phyloP scores from a whole-genome alignment of 2,888 invertebrate species.

The Muscina levida region DNA sequence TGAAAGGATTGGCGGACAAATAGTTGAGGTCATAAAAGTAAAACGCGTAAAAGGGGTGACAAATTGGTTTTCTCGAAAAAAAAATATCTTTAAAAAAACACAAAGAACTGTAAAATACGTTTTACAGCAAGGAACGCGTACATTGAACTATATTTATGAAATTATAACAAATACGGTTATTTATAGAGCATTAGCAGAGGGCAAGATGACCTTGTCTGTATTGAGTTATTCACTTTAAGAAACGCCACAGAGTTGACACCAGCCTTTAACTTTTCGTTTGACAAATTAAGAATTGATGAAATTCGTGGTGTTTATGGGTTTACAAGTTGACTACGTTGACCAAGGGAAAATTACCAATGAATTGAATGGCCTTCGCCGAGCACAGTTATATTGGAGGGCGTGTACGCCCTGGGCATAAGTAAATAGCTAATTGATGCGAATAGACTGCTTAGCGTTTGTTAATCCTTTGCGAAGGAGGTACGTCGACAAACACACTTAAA shows the following conservation, averaged over 20 bases:
- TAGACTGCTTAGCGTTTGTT: slow-evolving; percentile 28
- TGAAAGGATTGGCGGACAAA: background rate
- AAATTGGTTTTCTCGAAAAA: slow-evolving; percentile 13
- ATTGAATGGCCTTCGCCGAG: background rate
- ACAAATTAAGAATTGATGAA: slow-evolving; percentile 44
- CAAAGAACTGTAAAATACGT: slow-evolving; percentile 7
- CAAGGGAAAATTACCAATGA: slow-evolving; percentile 17
- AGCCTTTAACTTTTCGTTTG: slow-evolving; percentile 61
- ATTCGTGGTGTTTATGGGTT: slow-evolving; percentile 9
- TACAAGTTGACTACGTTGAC: background rate
- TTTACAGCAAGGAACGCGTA: background rate
- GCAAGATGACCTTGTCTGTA: slow-evolving; percentile 14
- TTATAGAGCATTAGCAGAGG: slow-evolving; percentile 2
- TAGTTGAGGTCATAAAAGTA: slow-evolving; percentile 26
- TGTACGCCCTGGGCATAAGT: background rate
- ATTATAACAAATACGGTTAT: slow-evolving; percentile 10
- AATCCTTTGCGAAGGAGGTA: slow-evolving; percentile 63
- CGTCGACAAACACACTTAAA: slow-evolving; percentile 52
- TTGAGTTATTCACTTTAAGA: background rate
- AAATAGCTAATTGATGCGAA: slow-evolving; percentile 8
- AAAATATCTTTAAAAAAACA: too few relatives aligned
- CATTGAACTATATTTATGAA: slow-evolving; percentile 20
- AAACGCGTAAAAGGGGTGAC: slow-evolving; percentile 13
- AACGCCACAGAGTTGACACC: slow-evolving; percentile 43
- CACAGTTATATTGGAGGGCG: slow-evolving; percentile 17